Evolutionary conservation across 2,113 vertebrate species (phyloP), one percentile per base, ranked within the genome.

Genomic region (Tetrax tetrax): DNA sequence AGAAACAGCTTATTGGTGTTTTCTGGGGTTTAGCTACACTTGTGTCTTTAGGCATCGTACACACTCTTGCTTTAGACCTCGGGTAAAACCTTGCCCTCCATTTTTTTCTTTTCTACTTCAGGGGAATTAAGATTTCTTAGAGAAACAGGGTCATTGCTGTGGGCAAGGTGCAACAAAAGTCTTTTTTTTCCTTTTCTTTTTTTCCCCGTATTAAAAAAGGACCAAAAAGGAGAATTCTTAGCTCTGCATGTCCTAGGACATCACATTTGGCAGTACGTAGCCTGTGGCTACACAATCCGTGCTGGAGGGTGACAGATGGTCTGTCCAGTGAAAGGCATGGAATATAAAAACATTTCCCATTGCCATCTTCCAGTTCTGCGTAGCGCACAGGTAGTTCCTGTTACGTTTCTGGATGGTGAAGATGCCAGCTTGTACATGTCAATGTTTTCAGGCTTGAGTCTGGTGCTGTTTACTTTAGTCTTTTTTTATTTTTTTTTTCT

Each of bases 381-480:
- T 72, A 61, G 63, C 38, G 83, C n/a, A 10, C 64, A 86, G 51
- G 79, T 63, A 54, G 33, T 14, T 94, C 33, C 37, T 74, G 31
- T 54, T 25, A 6, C 10, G 2, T 28, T 50, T 37, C 63, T 80
- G 61, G 28, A 8, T 61, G 45, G 29, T 28, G 45, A n/a, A 69
- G 66, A 14, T 1, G 7, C 29, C 77, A 56, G 9, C 23, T 61
- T 76, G 77, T 38, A 23, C 70, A 50, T 71, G 90, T 41, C 90
- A 83, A 80, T 24, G 7, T 47, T 61, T 37, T 54, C 66, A 70
- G 63, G 8, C 45, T 76, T 83, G 10, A 77, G 76, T 75, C 84
- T 95, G 59, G 38, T 87, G 50, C 31, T 85, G 41, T 90, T 96
- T 84, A 51, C 77, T 78, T 79, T 35, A 70, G 37, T 29, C n/a